A percentile compares a stretch with the other conserved stretches of the same genome.
Conservation (phyloP, 2,888 invertebrate genomes). For the Aphodius granarius region DNA sequence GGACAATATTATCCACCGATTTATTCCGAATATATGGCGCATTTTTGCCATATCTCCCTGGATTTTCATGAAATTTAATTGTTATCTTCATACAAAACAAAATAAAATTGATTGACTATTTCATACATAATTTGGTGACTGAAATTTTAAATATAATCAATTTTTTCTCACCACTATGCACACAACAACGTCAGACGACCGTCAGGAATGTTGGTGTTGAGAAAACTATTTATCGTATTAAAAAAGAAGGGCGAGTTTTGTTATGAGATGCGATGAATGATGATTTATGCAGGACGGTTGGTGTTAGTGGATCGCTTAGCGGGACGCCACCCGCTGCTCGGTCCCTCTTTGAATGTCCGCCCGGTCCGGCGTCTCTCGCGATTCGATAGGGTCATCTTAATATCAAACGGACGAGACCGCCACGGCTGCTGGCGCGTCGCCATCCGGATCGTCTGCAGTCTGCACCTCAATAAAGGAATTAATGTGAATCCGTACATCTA, state of each 20-base stretch:
- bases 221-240: neutral
- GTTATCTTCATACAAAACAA: no score
- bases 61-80: no score
- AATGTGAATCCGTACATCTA: neutral
- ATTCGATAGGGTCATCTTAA: neutral
- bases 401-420: neutral
- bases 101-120: no score
- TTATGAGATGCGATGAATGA: neutral
- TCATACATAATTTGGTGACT: no score
- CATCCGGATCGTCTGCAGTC: neutral
- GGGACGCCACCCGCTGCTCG: neutral
- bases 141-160: no score
- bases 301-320: neutral
- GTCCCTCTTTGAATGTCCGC: neutral
- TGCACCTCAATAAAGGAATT: neutral
- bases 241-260: neutral
- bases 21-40: no score
- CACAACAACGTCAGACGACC: no score
- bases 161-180: no score
- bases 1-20: no score
- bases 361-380: neutral
- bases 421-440: neutral
- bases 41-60: no score
- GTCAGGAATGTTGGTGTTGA: neutral
- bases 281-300: neutral